Evolutionary conservation across 2,888 invertebrate genomes (phyloP).

Genomic region (Macrostomum cliftonense): DNA sequence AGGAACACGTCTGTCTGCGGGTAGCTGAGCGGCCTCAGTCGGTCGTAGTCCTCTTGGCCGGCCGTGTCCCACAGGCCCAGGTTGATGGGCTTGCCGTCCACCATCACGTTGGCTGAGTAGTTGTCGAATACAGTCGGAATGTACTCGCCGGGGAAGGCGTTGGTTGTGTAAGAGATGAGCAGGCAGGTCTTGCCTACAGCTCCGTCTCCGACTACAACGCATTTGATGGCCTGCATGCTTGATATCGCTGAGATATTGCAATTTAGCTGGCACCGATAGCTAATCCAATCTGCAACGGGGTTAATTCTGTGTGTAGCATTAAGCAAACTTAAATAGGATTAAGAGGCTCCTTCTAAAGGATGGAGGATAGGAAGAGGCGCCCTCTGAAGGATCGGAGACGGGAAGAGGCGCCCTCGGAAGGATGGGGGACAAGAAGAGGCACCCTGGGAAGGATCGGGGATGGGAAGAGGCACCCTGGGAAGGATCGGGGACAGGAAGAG

Average conservation of each 20-base stretch:
- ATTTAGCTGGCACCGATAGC: no score
- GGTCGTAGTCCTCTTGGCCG: slow-evolving; percentile 12
- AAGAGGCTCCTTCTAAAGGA: no score
- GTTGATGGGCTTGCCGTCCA: slow-evolving; percentile 10
- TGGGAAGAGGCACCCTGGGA: no score
- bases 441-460: no score
- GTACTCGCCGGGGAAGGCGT: slow-evolving; percentile 10
- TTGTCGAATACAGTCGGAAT: slow-evolving; percentile 11
- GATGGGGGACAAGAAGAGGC: no score
- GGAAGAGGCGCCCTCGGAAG: no score
- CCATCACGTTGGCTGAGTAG: slow-evolving; percentile 11
- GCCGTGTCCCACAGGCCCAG: slow-evolving; percentile 11
- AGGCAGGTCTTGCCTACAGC: slow-evolving; percentile 12
- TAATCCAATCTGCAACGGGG: no score
- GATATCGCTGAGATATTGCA: background rate
- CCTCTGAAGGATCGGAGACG: no score
- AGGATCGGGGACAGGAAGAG: no score
- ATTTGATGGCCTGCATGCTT: slow-evolving; percentile 11
- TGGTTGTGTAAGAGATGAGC: slow-evolving; percentile 9
- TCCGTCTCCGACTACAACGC: slow-evolving; percentile 11
- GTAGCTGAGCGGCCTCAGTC: slow-evolving; percentile 10
- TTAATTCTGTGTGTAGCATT: no score
- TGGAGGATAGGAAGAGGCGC: no score
- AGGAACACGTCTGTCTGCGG: slow-evolving; percentile 11
- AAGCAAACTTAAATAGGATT: no score